A percentile compares a stretch with the other conserved stretches of the same genome.
Conservation (phyloP, 2,888 invertebrate genomes). For the Merodon equestris region DNA sequence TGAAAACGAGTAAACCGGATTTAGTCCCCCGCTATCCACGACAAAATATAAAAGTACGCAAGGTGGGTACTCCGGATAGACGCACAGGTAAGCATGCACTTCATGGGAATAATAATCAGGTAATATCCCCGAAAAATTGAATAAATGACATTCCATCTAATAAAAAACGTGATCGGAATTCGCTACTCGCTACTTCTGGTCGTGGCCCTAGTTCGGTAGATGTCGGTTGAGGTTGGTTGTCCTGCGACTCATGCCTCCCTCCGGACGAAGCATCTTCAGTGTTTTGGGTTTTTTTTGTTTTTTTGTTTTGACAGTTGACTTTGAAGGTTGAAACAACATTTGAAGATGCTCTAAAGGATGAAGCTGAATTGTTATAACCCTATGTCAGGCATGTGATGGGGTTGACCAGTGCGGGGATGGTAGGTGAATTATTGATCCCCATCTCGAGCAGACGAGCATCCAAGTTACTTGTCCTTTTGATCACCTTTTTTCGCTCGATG, state of each 20-base stretch:
- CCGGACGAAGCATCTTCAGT: slow-evolving; percentile 18
- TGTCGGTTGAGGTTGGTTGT: too few relatives aligned
- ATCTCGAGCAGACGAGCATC: slow-evolving; percentile 19
- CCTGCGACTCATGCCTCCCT: background rate
- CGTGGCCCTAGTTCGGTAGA: background rate
- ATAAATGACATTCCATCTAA: slow-evolving; percentile 69
- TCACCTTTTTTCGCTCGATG: background rate
- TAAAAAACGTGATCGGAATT: slow-evolving; percentile 69
- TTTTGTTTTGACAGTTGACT: slow-evolving; percentile 44
- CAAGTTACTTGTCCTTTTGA: slow-evolving; percentile 17
- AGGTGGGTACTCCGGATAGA: slow-evolving; percentile 16
- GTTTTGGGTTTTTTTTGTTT: slow-evolving; percentile 3
- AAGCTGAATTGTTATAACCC: background rate
- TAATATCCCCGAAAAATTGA: slow-evolving; percentile 68
- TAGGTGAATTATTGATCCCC: slow-evolving; percentile 40
- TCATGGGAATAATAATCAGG: slow-evolving; percentile 66
- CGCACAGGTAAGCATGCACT: slow-evolving; percentile 64
- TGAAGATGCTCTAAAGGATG: background rate
- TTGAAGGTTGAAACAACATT: slow-evolving; percentile 31
- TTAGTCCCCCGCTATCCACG: background rate
- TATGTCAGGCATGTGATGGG: slow-evolving; percentile 35
- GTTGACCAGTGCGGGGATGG: slow-evolving; percentile 39
- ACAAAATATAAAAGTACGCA: slow-evolving; percentile 1
- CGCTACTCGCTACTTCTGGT: background rate
- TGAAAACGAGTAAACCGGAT: slow-evolving; percentile 46